Percentiles rank a stretch among this genome's conserved stretches.
These are phyloP conservation scores for Drosophila mettleri DNA, from an alignment of 2,888 invertebrate genomes.

Conservation along the genomic window DNA sequence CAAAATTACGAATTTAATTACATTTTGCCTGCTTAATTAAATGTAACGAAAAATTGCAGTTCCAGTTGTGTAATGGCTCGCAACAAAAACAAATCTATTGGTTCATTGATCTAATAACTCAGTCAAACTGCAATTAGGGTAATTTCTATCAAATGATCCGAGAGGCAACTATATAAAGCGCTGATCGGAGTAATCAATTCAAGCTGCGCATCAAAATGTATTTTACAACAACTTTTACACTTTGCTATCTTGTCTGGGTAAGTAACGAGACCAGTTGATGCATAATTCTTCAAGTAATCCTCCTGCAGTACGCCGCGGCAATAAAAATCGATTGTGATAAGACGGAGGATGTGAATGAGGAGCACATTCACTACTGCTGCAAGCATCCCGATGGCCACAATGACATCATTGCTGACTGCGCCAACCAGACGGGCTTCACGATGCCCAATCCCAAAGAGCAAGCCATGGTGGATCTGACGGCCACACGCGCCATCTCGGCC, in stretches of 20 bases:
- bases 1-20: conserved; percentile 4
- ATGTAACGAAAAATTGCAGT: conserved; percentile 26
- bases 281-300: background rate
- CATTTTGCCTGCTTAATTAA: conserved; percentile 54
- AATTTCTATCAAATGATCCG: background rate
- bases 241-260: conserved; percentile 51
- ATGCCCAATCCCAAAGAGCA: conserved; percentile 61
- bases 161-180: conserved; percentile 31
- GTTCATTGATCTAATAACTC: background rate
- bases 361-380: conserved; percentile 75
- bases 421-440: conserved; percentile 66
- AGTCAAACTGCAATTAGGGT: conserved; percentile 22
- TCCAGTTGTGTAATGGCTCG: conserved; percentile 46
- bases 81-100: conserved; percentile 26
- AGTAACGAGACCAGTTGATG: conserved; percentile 10
- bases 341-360: conserved; percentile 64
- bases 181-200: background rate
- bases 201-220: conserved; percentile 31
- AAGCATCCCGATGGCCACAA: conserved; percentile 78
- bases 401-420: conserved; percentile 63
- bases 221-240: conserved; percentile 6
- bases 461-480: conserved; percentile 70
- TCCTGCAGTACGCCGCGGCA: conserved; percentile 23
- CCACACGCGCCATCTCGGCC: conserved; percentile 60
- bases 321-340: conserved; percentile 67